A percentile compares a stretch with the other conserved stretches of the same genome.
These are phyloP conservation scores for Meliscaeva auricollis DNA, from an alignment of 2,888 invertebrate genomes.

Conservation along the genomic window DNA sequence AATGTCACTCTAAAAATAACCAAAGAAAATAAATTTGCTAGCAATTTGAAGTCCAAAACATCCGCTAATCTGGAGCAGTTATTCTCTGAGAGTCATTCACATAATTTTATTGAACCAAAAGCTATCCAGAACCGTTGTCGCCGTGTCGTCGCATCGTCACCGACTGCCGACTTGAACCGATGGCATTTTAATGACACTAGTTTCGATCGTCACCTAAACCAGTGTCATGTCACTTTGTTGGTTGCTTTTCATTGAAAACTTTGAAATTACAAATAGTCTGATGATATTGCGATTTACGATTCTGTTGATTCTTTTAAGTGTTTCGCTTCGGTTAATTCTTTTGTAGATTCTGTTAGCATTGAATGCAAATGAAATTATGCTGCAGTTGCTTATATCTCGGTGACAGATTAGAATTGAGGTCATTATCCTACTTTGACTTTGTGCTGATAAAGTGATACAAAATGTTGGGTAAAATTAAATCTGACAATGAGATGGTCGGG, in stretches of 20 bases:
- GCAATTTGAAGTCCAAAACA: conserved; percentile 13
- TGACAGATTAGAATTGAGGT: conserved; percentile 52
- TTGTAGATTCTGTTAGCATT: conserved; percentile 40
- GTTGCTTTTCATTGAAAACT: neutral
- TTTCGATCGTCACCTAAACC: neutral
- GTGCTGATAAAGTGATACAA: too few species aligned
- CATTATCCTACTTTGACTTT: conserved; percentile 43
- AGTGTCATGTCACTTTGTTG: conserved; percentile 24
- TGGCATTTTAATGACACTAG: conserved; percentile 65
- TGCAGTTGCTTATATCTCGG: conserved; percentile 40
- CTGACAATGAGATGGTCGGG: conserved; percentile 11
- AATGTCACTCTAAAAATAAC: conserved; percentile 33
- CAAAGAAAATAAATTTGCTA: neutral
- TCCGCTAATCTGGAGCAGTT: conserved; percentile 59
- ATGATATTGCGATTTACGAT: conserved; percentile 35
- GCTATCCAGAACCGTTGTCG: too few species aligned
- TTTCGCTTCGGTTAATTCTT: conserved; percentile 54
- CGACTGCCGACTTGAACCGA: conserved; percentile 43
- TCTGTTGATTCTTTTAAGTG: conserved; percentile 41
- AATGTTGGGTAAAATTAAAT: too few species aligned
- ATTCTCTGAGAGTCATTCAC: conserved; percentile 3
- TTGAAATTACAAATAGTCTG: conserved; percentile 19
- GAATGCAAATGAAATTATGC: conserved; percentile 40
- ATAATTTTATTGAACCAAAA: conserved; percentile 45
- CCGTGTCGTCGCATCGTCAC: too few species aligned